Evolutionary conservation across 2,113 vertebrate genomes (phyloP), one percentile per base, ranked within the genome.

Genomic region (Pterocles gutturalis): DNA sequence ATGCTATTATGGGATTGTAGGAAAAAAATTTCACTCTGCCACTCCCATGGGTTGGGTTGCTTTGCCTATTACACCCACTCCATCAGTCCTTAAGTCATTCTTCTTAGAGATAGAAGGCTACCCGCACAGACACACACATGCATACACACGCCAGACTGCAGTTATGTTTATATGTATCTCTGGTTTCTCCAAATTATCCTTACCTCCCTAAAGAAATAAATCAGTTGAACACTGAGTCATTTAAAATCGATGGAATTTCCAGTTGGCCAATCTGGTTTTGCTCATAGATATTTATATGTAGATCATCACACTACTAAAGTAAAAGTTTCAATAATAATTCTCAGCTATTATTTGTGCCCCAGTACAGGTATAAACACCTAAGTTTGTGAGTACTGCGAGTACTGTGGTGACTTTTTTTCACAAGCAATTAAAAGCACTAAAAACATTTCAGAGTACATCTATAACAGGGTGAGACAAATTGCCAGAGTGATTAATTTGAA

Each of bases 1-100:
- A 14, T 66, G 79, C 45, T 90, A 95, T 96, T 96, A 96, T 67
- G 51, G 83, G 93, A 95, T 96, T 94, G 90, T 72, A 97, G 85
- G 82, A 95, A 93, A 83, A 48, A 12, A 83, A 92, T 90, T 96
- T 96, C 80, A 64, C 69, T 87, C 79, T 92, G 79, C 69, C 93
- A 90, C 92, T 96, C 93, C 93, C 88, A 75, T 83, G 93, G 92
- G 88, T 12, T 95, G 2, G 76, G 82, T 22, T 90, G 78, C 49
- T 81, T 96, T 92, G 46, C 82, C 67, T 64, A 85, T 80, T 77
- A 83, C 82, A 93, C 78, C 78, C 55, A 90, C 62, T 80, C 45
- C 70, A 77, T 66, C 16, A 1, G 62, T 29, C 65, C 34, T 81
- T 61, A 73, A 66, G 46, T 60, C 3, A 1, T 55, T 75, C 48